Evolutionary conservation across 2,113 vertebrate species (phyloP).

Genomic region (Tylochromis polylepis): DNA sequence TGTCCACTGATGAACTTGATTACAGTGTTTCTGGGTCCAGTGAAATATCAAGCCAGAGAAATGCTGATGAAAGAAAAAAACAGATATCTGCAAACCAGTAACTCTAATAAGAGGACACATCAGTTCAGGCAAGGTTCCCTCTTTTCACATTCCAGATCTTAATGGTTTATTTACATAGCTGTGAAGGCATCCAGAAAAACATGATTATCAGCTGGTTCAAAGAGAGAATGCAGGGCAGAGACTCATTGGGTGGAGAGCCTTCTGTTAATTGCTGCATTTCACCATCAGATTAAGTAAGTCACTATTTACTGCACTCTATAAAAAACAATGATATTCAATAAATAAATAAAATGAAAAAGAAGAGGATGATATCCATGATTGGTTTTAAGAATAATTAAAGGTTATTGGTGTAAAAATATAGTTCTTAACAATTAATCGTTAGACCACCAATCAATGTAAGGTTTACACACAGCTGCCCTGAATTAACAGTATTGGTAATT

Average conservation of each 20-base stretch:
- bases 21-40: not conserved
- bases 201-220: conserved; percentile 27
- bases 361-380: not conserved
- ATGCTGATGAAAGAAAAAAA: not conserved
- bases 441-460: not conserved
- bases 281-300: not conserved
- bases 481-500: not conserved
- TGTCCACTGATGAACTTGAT: not conserved
- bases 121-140: not conserved
- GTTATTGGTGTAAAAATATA: not conserved
- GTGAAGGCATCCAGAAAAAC: not conserved
- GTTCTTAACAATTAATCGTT: not conserved
- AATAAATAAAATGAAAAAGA: not conserved
- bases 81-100: not conserved
- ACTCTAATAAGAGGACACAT: not conserved
- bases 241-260: conserved; percentile 27
- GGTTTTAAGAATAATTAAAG: not conserved
- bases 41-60: not conserved
- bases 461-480: not conserved
- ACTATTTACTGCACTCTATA: not conserved
- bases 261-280: conserved; percentile 23
- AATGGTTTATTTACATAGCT: conserved; percentile 46
- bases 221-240: conserved; percentile 9
- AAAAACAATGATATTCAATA: not conserved
- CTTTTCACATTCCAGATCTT: conserved; percentile 25